Evolutionary conservation across 2,113 vertebrate genomes (phyloP).

Genomic region (Salvelinus namaycush): DNA sequence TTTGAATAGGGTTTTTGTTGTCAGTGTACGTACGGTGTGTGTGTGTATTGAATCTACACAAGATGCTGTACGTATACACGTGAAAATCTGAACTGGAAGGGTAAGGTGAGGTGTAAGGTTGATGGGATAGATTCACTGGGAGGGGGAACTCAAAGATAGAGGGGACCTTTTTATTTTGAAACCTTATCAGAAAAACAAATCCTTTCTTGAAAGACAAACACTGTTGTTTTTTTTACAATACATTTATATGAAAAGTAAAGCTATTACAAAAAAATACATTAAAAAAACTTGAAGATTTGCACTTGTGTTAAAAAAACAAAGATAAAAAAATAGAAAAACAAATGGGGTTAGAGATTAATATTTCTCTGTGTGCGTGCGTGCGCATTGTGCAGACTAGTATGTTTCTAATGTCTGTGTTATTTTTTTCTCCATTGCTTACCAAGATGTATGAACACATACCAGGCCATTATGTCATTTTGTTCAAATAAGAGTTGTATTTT

Average conservation of each 20-base stretch:
- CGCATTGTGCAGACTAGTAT: too few species aligned
- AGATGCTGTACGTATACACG: conserved; percentile 6
- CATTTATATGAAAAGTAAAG: conserved; percentile 79
- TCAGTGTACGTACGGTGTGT: conserved; percentile 13
- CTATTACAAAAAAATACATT: conserved; percentile 76
- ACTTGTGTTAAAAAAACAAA: conserved; percentile 77
- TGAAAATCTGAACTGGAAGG: conserved; percentile 64
- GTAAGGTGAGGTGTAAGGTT: conserved; percentile 7
- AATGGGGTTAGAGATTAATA: conserved; percentile 67
- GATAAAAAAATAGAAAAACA: conserved; percentile 63
- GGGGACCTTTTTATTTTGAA: conserved; percentile 73
- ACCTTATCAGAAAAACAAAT: conserved; percentile 76
- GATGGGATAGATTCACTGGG: conserved; percentile 15
- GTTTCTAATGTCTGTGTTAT: conserved; percentile 15
- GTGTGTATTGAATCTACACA: conserved; percentile 22
- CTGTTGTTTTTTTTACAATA: conserved; percentile 73
- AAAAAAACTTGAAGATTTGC: conserved; percentile 87
- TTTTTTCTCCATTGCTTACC: conserved; percentile 63
- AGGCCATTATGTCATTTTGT: conserved; percentile 72
- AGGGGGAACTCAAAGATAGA: conserved; percentile 61
- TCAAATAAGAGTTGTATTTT: conserved; percentile 62
- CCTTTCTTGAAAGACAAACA: conserved; percentile 81
- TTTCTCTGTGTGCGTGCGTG: conserved; percentile 32
- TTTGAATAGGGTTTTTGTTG: conserved; percentile 44
- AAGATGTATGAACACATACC: conserved; percentile 75